Evolutionary conservation across 2,888 invertebrate genomes (phyloP).

Genomic region (Nomada hirtipes): DNA sequence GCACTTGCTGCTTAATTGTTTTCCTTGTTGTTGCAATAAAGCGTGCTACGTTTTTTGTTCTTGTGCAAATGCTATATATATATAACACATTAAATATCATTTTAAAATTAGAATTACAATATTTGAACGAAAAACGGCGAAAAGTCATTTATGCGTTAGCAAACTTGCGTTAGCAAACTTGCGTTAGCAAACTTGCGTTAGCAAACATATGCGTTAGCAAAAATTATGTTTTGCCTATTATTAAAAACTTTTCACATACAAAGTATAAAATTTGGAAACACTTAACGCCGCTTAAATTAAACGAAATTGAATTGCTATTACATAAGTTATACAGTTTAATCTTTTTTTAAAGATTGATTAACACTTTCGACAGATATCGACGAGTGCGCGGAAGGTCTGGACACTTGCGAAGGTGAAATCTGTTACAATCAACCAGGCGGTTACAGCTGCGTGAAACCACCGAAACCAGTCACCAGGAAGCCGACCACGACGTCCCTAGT

Average conservation of each 20-base stretch:
- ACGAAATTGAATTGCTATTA: background rate
- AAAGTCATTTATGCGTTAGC: no score
- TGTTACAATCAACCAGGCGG: conserved; percentile 90
- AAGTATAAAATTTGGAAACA: no score
- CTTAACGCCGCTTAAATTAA: no score
- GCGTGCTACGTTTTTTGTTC: background rate
- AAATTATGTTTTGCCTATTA: no score
- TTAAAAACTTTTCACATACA: no score
- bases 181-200: no score
- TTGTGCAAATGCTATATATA: conserved; percentile 6
- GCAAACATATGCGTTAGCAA: no score
- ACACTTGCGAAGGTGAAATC: conserved; percentile 87
- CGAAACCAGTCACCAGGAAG: conserved; percentile 71
- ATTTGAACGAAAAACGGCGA: no score
- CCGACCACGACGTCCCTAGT: conserved; percentile 60
- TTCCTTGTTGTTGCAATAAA: background rate
- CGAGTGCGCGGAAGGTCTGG: conserved; percentile 89
- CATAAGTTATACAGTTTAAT: background rate
- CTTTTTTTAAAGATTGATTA: background rate
- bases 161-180: no score
- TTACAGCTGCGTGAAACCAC: conserved; percentile 86
- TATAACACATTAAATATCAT: background rate
- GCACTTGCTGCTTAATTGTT: background rate
- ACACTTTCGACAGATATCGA: conserved; percentile 88
- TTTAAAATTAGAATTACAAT: no score